Conservation (phyloP, 2,113 vertebrate species). For the Toxotes jaculatrix region DNA sequence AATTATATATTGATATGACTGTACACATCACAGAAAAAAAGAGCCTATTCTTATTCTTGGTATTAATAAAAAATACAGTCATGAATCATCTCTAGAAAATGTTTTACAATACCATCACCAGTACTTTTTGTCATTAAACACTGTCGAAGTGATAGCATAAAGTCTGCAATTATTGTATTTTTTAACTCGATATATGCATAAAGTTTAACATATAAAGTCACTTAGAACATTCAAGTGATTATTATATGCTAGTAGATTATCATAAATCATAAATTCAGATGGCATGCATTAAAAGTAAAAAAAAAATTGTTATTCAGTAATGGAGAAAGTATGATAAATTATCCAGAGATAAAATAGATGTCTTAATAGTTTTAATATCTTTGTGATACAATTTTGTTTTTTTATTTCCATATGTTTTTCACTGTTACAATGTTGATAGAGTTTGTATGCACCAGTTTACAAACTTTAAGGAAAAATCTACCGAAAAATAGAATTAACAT, state of each 20-base stretch:
- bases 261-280: not conserved
- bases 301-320: not conserved
- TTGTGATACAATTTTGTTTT: not conserved
- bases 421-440: too few species aligned
- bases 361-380: not conserved
- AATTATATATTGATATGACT: conserved; percentile 35
- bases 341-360: not conserved
- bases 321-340: not conserved
- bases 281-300: not conserved
- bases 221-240: not conserved
- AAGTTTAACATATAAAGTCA: not conserved
- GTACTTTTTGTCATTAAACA: conserved; percentile 56
- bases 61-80: conserved; percentile 53
- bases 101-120: conserved; percentile 13
- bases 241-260: not conserved
- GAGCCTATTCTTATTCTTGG: conserved; percentile 58
- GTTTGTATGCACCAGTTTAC: too few species aligned
- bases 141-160: not conserved
- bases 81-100: conserved; percentile 15
- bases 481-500: not conserved
- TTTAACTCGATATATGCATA: not conserved
- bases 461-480: not conserved
- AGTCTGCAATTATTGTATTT: conserved; percentile 14
- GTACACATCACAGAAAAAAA: conserved; percentile 48
- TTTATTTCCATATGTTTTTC: too few species aligned